A percentile compares a stretch with the other conserved stretches of the same genome.
Evolutionary conservation across 2,888 invertebrate genomes (phyloP).

Genomic region (Stenodema calcarata): DNA sequence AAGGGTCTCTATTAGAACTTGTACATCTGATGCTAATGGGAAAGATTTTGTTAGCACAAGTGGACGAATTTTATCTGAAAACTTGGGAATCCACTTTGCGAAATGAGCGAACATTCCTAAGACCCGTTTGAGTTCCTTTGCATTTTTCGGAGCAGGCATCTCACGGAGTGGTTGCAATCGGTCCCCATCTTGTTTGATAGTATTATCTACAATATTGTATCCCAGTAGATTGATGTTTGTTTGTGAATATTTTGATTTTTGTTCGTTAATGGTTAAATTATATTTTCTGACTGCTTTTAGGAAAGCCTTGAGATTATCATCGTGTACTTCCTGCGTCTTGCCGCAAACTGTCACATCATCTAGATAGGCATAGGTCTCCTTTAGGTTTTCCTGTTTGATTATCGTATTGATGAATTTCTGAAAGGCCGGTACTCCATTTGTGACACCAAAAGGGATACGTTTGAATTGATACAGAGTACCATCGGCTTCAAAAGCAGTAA

Average conservation of each 20-base stretch:
- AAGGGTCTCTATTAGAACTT: background rate
- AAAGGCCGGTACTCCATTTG: background rate
- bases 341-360: background rate
- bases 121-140: background rate
- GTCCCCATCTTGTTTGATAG: background rate
- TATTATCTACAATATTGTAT: too few species aligned
- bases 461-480: constrained; percentile 51
- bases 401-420: background rate
- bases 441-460: background rate
- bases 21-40: background rate
- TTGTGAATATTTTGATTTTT: background rate
- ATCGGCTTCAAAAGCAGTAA: background rate
- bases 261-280: background rate
- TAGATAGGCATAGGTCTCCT: background rate
- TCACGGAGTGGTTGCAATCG: too few species aligned
- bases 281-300: background rate
- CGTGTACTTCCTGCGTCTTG: background rate
- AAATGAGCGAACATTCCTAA: background rate
- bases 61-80: background rate
- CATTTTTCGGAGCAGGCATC: background rate
- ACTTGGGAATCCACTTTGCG: background rate
- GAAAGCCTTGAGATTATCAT: background rate
- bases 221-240: too few species aligned
- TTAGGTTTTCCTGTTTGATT: background rate
- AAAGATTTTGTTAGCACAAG: background rate